These are phyloP conservation scores for Gracilinanus agilis DNA, from an alignment of 2,113 vertebrate species.

Conservation along the genomic window DNA sequence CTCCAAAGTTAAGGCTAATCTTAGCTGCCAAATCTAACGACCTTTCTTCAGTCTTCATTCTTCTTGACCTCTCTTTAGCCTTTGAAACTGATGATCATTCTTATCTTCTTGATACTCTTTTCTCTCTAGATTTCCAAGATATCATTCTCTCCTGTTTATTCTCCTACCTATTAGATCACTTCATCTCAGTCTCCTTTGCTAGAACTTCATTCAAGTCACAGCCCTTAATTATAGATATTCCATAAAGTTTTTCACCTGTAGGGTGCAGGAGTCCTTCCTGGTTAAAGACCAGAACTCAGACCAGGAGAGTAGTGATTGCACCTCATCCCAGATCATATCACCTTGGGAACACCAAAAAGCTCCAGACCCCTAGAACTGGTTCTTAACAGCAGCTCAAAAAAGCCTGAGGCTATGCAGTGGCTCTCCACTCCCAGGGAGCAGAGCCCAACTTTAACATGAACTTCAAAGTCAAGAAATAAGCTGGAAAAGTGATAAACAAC, in stretches of 20 bases:
- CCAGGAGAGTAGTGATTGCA: background rate
- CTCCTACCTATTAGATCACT: too few species aligned
- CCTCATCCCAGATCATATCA: background rate
- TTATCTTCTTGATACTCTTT: too few species aligned
- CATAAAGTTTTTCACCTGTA: background rate
- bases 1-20: too few species aligned
- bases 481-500: background rate
- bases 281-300: background rate
- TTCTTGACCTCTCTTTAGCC: too few species aligned
- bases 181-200: too few species aligned
- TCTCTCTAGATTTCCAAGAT: too few species aligned
- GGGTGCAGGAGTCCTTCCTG: background rate
- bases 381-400: background rate
- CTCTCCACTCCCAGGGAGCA: background rate
- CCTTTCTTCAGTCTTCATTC: too few species aligned
- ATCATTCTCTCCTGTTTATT: too few species aligned
- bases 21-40: too few species aligned
- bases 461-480: background rate
- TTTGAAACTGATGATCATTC: too few species aligned
- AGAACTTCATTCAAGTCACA: too few species aligned
- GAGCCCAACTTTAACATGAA: background rate
- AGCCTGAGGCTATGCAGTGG: background rate
- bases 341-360: background rate
- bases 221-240: too few species aligned
- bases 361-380: background rate